A percentile compares a stretch with the other conserved stretches of the same genome.
Evolutionary conservation across 2,888 invertebrate species (phyloP).

Genomic region (Cerastis leucographa): DNA sequence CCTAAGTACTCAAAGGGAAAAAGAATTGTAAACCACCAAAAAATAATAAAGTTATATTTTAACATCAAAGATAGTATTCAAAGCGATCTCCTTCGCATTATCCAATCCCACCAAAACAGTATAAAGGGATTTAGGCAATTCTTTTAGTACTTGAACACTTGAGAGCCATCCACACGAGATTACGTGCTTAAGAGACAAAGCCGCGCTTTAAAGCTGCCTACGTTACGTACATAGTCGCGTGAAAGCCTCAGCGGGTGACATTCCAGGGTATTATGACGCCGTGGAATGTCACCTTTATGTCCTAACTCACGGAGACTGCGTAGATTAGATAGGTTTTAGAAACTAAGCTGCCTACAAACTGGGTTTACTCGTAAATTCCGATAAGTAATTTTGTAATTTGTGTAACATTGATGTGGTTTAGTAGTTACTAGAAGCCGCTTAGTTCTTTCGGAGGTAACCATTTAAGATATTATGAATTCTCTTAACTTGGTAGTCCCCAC

Average conservation of each 20-base stretch:
- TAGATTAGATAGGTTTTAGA: slow-evolving; percentile 5
- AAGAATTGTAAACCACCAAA: background rate
- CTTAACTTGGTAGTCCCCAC: background rate
- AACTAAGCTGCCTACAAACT: background rate
- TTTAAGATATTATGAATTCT: background rate
- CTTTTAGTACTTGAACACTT: slow-evolving; percentile 53
- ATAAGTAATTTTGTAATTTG: slow-evolving; percentile 6
- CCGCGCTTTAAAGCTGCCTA: slow-evolving; percentile 52
- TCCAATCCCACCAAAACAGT: slow-evolving; percentile 29
- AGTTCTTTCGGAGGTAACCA: background rate
- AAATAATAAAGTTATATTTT: background rate
- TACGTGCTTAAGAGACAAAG: slow-evolving; percentile 56
- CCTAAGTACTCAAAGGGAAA: background rate
- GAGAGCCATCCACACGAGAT: slow-evolving; percentile 54
- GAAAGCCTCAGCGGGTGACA: slow-evolving; percentile 24
- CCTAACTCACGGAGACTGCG: background rate
- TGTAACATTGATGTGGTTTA: slow-evolving; percentile 1
- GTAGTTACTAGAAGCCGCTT: background rate
- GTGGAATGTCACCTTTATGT: slow-evolving; percentile 47
- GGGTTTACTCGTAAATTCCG: background rate
- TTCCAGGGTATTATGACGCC: slow-evolving; percentile 37
- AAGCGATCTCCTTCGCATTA: slow-evolving; percentile 33
- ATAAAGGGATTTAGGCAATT: slow-evolving; percentile 51
- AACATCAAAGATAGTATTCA: slow-evolving; percentile 7
- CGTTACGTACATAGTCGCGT: slow-evolving; percentile 18